Evolutionary conservation across 2,113 vertebrate genomes (phyloP), one percentile per base, ranked within the genome.

Genomic region (Siniperca knerii): DNA sequence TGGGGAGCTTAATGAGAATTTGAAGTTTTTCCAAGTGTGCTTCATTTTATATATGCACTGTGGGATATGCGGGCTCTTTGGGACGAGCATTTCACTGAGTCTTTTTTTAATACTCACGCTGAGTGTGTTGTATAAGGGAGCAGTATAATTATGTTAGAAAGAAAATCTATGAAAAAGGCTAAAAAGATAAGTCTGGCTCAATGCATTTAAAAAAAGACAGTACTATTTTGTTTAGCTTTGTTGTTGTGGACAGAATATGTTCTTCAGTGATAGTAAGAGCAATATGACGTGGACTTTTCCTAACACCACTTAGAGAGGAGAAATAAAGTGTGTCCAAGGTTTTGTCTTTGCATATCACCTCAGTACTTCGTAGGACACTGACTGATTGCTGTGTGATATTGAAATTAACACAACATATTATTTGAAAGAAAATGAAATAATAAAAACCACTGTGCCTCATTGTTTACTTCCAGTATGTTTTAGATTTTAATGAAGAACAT

Each of bases 81-180:
- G 16, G 55, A 67, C 71, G 16, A 75, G 25, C 50, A 11, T 79
- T 75, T 66, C 61, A 69, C 48, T 61, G 64, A 81, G 67, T 81
- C 42, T 66, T 33, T 62, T 44, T 87, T 60, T 44, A 83, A 84
- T 52, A 37, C 33, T 85, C 86, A 61, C 25, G 72, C 91, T 78
- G 81, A 81, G 87, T 68, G 71, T 75, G 88, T 87, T 88, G 64
- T 75, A 52, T 65, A 67, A 81, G 57, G 25, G 16, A 61, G 71
- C 25, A 21, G 65, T 66, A 23, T 90, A 86, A 90, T 91, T 87
- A 87, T 76, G 42, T 55, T 74, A n/a, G 77, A 72, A 65, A 75
- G 78, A 40, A 42, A 79, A 79, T 76, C 61, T 65, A 61, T 73
- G 52, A 62, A 64, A 61, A 60, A 8, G 21, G 70, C 29, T 37